These are phyloP conservation scores for Odobenus rosmarus DNA, from an alignment of 2,113 vertebrate species.

Conservation along the genomic window DNA sequence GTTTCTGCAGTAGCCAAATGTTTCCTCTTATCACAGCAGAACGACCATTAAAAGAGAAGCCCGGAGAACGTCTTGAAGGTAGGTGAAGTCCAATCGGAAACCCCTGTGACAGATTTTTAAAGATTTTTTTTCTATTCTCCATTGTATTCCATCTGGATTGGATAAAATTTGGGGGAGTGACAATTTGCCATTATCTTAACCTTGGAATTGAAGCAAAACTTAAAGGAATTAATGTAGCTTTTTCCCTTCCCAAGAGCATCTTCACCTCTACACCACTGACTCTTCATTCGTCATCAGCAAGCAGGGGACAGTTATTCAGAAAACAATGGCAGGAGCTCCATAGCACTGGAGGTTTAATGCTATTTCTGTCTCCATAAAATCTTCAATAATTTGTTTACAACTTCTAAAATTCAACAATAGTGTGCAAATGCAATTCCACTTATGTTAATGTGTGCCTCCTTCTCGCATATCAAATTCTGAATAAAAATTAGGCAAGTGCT, in stretches of 20 bases:
- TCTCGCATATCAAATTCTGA: conserved; percentile 86
- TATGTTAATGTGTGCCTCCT: conserved; percentile 86
- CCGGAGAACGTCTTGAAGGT: background rate
- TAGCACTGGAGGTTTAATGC: conserved; percentile 65
- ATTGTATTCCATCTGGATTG: background rate
- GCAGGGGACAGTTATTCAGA: conserved; percentile 71
- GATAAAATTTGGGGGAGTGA: background rate
- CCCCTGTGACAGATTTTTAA: conserved; percentile 36
- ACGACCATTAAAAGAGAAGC: conserved; percentile 40
- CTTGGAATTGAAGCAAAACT: background rate
- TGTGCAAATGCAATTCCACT: conserved; percentile 88
- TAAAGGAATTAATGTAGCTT: background rate
- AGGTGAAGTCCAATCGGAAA: conserved; percentile 13
- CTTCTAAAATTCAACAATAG: conserved; percentile 86
- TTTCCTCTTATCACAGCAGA: background rate
- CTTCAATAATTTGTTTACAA: conserved; percentile 87
- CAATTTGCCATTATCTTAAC: background rate
- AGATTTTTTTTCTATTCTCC: background rate
- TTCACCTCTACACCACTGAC: background rate
- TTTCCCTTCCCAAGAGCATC: background rate
- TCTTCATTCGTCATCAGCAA: conserved; percentile 43
- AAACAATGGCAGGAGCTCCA: conserved; percentile 52
- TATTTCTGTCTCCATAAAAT: conserved; percentile 86
- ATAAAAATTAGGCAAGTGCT: conserved; percentile 89
- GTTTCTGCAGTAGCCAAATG: conserved; percentile 53